A percentile compares a stretch with the other conserved stretches of the same genome.
These are phyloP conservation scores for Laticauda laticaudata DNA, from an alignment of 2,113 vertebrate genomes.

Conservation along the genomic window DNA sequence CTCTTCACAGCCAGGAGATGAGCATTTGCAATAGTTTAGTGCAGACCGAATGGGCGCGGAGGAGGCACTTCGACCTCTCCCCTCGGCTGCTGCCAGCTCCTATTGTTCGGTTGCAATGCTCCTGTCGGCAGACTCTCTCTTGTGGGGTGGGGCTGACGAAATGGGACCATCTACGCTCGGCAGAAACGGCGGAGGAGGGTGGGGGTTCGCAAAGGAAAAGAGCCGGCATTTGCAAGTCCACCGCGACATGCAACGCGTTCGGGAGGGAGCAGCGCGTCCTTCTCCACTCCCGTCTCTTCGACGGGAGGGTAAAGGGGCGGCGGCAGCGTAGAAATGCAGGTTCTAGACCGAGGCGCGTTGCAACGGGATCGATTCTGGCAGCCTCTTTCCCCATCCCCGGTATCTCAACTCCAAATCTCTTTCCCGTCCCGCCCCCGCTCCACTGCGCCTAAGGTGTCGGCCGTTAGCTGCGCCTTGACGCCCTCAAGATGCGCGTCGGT, in stretches of 20 bases:
- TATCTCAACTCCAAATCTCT: background rate
- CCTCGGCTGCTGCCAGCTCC: slow-evolving; percentile 6
- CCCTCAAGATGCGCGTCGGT: background rate
- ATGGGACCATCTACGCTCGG: background rate
- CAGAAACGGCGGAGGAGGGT: no score
- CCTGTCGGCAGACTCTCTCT: background rate
- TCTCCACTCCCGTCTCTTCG: background rate
- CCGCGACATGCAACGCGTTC: slow-evolving; percentile 3
- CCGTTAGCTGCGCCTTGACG: background rate
- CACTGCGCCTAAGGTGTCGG: background rate
- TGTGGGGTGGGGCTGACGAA: background rate
- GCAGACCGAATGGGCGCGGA: background rate
- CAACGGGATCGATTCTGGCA: background rate
- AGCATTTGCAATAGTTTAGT: background rate
- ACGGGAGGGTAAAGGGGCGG: background rate
- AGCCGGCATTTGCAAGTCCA: background rate
- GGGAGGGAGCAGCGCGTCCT: background rate
- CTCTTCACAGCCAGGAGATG: no score
- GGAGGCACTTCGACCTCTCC: background rate
- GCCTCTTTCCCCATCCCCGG: background rate
- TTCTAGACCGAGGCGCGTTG: background rate
- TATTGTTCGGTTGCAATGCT: slow-evolving; percentile 9
- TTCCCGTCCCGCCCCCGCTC: background rate
- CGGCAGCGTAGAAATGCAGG: background rate
- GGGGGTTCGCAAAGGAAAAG: background rate